A percentile compares a stretch with the other conserved stretches of the same genome.
Evolutionary conservation across 1,140 invertebrate genomes (phyloP).

Genomic region (Arctopsyche grandis): DNA sequence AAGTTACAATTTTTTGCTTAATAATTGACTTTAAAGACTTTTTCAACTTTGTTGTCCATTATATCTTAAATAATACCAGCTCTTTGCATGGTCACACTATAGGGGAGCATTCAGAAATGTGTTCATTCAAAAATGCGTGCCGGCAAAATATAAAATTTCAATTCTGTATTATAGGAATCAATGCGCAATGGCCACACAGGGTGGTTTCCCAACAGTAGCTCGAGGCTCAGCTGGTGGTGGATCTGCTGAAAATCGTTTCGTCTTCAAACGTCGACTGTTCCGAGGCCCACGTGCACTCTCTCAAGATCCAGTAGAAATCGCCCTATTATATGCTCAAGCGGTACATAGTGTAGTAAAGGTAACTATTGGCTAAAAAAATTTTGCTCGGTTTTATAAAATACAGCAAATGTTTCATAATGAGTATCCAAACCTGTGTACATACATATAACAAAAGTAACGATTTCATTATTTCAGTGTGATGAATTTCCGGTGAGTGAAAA

Average conservation of each 20-base stretch:
- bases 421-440: too few species aligned
- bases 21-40: too few species aligned
- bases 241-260: constrained; percentile 90
- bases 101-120: too few species aligned
- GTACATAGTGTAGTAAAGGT: constrained; percentile 95
- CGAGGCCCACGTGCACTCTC: constrained; percentile 88
- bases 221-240: constrained; percentile 63
- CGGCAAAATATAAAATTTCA: too few species aligned
- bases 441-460: too few species aligned
- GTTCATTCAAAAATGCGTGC: too few species aligned
- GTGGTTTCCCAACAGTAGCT: constrained; percentile 51
- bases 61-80: too few species aligned
- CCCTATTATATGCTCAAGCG: constrained; percentile 94
- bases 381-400: neutral
- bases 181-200: constrained; percentile 48
- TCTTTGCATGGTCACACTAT: too few species aligned
- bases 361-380: constrained; percentile 51
- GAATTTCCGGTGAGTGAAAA: constrained; percentile 95
- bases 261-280: constrained; percentile 93
- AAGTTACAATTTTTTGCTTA: too few species aligned
- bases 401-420: too few species aligned
- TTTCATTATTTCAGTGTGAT: constrained; percentile 79
- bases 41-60: too few species aligned
- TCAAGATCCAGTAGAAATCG: constrained; percentile 96
- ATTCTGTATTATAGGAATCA: constrained; percentile 46